phyloP scores from a whole-genome alignment of 1,140 invertebrate species.

The Tetramorium parvispinum region DNA sequence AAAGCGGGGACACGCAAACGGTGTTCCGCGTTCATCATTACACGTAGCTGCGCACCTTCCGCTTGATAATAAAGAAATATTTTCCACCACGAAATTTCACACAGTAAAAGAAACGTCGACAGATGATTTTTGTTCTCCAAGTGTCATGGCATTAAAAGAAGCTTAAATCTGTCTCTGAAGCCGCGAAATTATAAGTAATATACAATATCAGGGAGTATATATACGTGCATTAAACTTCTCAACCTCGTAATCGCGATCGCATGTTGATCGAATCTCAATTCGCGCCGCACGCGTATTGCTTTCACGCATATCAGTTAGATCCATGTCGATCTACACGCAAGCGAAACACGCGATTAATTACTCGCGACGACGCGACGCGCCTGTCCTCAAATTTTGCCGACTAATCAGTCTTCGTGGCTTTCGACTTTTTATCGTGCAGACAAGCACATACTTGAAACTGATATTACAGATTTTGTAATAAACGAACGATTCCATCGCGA shows the following conservation, averaged over 20 bases:
- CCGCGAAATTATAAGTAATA: not conserved
- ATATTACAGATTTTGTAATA: constrained; percentile 5
- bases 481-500: not conserved
- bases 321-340: not conserved
- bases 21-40: constrained; percentile 6
- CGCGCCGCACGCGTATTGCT: not conserved
- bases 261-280: not conserved
- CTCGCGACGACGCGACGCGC: constrained; percentile 56
- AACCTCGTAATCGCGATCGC: not conserved
- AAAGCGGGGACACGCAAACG: not conserved
- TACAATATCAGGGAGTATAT: not conserved
- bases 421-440: not conserved
- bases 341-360: constrained; percentile 17
- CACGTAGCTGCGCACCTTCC: not conserved
- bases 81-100: not conserved
- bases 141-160: not conserved
- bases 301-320: constrained; percentile 19
- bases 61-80: not conserved
- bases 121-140: not conserved
- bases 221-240: not conserved
- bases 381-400: constrained; percentile 41
- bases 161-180: not conserved
- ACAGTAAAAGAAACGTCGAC: not conserved
- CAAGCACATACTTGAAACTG: constrained; percentile 8
- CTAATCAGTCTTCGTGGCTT: constrained; percentile 12